Percentiles rank a stretch among this genome's conserved stretches.
phyloP scores from a whole-genome alignment of 2,113 vertebrate genomes.

The Gobio gobio region DNA sequence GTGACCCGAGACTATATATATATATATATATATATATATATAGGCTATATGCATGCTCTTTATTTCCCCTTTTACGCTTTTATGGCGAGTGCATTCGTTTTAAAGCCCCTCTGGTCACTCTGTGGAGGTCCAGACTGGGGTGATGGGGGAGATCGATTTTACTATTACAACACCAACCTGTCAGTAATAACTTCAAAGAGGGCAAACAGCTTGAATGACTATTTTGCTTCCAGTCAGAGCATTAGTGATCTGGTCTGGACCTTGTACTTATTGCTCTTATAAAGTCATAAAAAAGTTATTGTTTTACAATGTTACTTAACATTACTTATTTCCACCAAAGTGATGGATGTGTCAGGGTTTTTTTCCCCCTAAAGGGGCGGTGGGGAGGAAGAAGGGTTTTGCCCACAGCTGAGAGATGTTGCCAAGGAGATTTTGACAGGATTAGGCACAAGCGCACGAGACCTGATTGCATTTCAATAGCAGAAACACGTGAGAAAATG shows the following conservation, averaged over 20 bases:
- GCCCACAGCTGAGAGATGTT: constrained; percentile 71
- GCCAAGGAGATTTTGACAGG: constrained; percentile 78
- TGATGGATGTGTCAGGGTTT: constrained; percentile 55
- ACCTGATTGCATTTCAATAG: constrained; percentile 78
- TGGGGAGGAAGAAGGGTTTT: constrained; percentile 43
- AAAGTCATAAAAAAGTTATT: constrained; percentile 64
- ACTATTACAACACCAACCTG: constrained; percentile 69
- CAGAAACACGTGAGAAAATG: constrained; percentile 81
- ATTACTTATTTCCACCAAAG: constrained; percentile 51
- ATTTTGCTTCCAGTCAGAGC: constrained; percentile 59
- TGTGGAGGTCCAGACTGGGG: constrained; percentile 49
- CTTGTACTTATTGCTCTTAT: constrained; percentile 62
- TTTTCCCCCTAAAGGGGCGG: constrained; percentile 1
- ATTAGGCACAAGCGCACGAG: constrained; percentile 83
- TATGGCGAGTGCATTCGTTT: constrained; percentile 43
- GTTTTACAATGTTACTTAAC: constrained; percentile 56
- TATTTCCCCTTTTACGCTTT: constrained; percentile 10
- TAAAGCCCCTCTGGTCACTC: constrained; percentile 41
- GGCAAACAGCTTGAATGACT: constrained; percentile 62
- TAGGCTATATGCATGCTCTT: not conserved
- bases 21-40: not conserved
- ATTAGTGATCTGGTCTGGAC: constrained; percentile 56
- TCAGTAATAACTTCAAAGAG: constrained; percentile 70
- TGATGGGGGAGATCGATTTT: constrained; percentile 63
- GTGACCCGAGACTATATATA: no score